A percentile compares a stretch with the other conserved stretches of the same genome.
phyloP scores from a whole-genome alignment of 2,113 vertebrate species.

The Hippocampus guttulatus region DNA sequence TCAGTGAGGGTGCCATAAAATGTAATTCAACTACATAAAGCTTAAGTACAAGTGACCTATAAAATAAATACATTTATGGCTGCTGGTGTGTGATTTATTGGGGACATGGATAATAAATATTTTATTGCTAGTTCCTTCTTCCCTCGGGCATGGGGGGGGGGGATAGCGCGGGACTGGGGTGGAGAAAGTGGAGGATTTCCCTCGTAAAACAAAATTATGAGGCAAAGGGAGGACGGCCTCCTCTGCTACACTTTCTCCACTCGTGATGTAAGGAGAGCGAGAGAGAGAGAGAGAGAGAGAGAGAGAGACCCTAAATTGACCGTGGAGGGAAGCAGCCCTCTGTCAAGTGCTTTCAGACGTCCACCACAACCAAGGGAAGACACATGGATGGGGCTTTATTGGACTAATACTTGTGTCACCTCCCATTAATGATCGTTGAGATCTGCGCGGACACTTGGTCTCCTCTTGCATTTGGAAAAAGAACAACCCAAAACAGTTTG shows the following conservation, averaged over 20 bases:
- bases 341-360: slow-evolving; percentile 42
- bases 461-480: slow-evolving; percentile 21
- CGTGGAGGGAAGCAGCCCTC: slow-evolving; percentile 15
- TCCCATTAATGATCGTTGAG: slow-evolving; percentile 23
- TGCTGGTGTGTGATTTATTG: not conserved
- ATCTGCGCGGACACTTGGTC: slow-evolving; percentile 31
- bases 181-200: slow-evolving; percentile 55
- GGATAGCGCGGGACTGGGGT: slow-evolving; percentile 11
- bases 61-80: not conserved
- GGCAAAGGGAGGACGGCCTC: slow-evolving; percentile 28
- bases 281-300: not conserved
- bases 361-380: slow-evolving; percentile 48
- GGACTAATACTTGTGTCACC: slow-evolving; percentile 28
- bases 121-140: slow-evolving; percentile 33
- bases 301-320: not conserved
- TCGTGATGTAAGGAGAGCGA: slow-evolving; percentile 66
- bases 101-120: slow-evolving; percentile 2
- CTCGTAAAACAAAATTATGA: slow-evolving; percentile 53
- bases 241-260: slow-evolving; percentile 43
- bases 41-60: not conserved
- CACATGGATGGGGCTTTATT: slow-evolving; percentile 45
- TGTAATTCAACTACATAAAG: not conserved
- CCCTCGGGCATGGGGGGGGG: slow-evolving; percentile 18
- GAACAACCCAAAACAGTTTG: slow-evolving; percentile 6
- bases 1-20: not conserved